These are phyloP conservation scores for Nannobrachium achirus DNA, from an alignment of 2,113 vertebrate species.

Conservation along the genomic window DNA sequence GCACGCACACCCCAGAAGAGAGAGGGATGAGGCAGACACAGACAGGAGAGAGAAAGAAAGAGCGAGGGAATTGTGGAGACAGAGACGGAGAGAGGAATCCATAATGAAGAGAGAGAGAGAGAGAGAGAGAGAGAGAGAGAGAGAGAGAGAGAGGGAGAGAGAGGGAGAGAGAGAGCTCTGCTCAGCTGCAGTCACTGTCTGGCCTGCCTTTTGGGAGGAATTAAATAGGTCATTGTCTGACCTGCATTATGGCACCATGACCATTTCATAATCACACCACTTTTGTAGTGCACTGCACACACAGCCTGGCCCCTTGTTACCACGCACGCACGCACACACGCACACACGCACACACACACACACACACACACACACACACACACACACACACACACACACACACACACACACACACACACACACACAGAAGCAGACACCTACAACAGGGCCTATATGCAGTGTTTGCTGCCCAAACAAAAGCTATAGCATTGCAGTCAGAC, in stretches of 20 bases:
- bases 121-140: neutral
- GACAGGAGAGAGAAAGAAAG: constrained; percentile 1
- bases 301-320: constrained; percentile 36
- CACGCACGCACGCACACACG: neutral
- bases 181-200: constrained; percentile 51
- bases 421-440: constrained; percentile 25
- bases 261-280: constrained; percentile 70
- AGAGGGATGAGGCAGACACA: neutral
- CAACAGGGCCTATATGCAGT: constrained; percentile 3
- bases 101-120: neutral
- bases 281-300: constrained; percentile 44
- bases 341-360: constrained; percentile 17
- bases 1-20: neutral
- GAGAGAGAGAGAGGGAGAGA: neutral
- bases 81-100: neutral
- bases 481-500: neutral
- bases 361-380: constrained; percentile 16
- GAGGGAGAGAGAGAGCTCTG: neutral
- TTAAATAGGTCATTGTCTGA: constrained; percentile 77
- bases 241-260: constrained; percentile 63
- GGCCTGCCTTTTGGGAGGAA: constrained; percentile 56
- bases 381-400: constrained; percentile 47
- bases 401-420: constrained; percentile 22
- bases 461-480: constrained; percentile 22
- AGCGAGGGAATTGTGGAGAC: neutral